Evolutionary conservation across 2,888 invertebrate species (phyloP), one percentile per base, ranked within the genome.

Genomic region (Beris morrisii): DNA sequence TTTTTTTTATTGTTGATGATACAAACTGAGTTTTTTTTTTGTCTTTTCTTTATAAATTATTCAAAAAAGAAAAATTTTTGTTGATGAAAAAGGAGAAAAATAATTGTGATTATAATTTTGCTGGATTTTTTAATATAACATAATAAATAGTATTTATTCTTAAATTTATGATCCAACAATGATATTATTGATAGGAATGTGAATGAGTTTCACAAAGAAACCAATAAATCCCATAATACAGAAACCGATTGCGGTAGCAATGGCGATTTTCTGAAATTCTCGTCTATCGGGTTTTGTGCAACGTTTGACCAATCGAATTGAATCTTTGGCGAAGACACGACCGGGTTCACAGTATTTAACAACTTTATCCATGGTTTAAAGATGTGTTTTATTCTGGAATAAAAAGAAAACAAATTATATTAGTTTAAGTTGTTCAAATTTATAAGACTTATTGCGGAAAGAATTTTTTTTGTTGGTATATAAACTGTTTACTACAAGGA

Each of bases 161-260:
- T 43, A 45, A 72, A 72, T 75, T 81, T 86, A 86, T 79, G 92
- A 93, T 80, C 91, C 93, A 78, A 95, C 94, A 81, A 94, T 94
- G 79, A 95, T 94, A 82, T 94, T 94, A 83, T 95, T 95, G 83
- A 99, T 99, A 72, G 99, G 99, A 82, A 99, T 99, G 82, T 99
- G 99, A 82, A 99, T 99, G 74, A 99, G 86, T 84, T 99, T 99
- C 45, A 99, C 99, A 75, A 99, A 99, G 86, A 99, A 99, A 75
- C 99, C 99, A 79, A 99, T 99, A 84, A 99, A 99, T 66, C 99
- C 99, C 99, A 99, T 99, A 81, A 99, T 97, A 82, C 95, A 97
- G 85, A 99, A 99, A 67, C 99, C 99, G 77, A 99, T 97, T 4
- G 98, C 98, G 69, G 99, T 99, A 66, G 99, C 99, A 74, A 98